A percentile compares a stretch with the other conserved stretches of the same genome.
phyloP scores from a whole-genome alignment of 2,888 invertebrate genomes.

The Scaptomyza caliginosa region DNA sequence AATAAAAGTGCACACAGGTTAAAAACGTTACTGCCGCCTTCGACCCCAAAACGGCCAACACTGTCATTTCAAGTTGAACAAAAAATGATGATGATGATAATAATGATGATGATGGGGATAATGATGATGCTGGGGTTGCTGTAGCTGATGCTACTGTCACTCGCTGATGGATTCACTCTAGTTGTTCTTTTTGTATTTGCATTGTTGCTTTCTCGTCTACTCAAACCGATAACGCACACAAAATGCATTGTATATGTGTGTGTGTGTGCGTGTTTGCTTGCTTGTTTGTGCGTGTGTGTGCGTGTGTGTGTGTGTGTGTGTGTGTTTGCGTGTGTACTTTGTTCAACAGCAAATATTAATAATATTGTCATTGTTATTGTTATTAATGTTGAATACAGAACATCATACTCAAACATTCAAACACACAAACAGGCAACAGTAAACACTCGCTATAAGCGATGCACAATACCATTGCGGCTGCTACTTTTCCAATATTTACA shows the following conservation, averaged over 20 bases:
- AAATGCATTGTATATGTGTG: slow-evolving; percentile 34
- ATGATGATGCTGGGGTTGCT: slow-evolving; percentile 1
- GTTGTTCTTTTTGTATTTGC: slow-evolving; percentile 59
- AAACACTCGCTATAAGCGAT: slow-evolving; percentile 22
- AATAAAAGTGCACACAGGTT: slow-evolving; percentile 51
- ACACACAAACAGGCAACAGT: slow-evolving; percentile 28
- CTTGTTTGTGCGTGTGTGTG: slow-evolving; percentile 42
- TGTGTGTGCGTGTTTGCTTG: not conserved
- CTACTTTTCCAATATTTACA: no score
- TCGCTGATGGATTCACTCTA: slow-evolving; percentile 70
- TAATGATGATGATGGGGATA: slow-evolving; percentile 15
- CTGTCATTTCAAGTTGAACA: not conserved
- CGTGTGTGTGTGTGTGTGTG: not conserved
- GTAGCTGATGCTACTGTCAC: slow-evolving; percentile 42
- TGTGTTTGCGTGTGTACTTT: slow-evolving; percentile 55
- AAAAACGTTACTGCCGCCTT: slow-evolving; percentile 30
- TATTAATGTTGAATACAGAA: slow-evolving; percentile 60
- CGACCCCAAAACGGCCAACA: slow-evolving; percentile 26
- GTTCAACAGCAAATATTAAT: slow-evolving; percentile 67
- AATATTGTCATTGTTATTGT: slow-evolving; percentile 69
- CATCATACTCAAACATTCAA: slow-evolving; percentile 12
- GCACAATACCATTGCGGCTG: no score
- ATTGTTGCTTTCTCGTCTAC: slow-evolving; percentile 44
- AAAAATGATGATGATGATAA: not conserved
- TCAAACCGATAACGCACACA: slow-evolving; percentile 54